Percentiles rank a stretch among this genome's conserved stretches.
phyloP scores from a whole-genome alignment of 2,797 vertebrate species.

The Eutrigla gurnardus region DNA sequence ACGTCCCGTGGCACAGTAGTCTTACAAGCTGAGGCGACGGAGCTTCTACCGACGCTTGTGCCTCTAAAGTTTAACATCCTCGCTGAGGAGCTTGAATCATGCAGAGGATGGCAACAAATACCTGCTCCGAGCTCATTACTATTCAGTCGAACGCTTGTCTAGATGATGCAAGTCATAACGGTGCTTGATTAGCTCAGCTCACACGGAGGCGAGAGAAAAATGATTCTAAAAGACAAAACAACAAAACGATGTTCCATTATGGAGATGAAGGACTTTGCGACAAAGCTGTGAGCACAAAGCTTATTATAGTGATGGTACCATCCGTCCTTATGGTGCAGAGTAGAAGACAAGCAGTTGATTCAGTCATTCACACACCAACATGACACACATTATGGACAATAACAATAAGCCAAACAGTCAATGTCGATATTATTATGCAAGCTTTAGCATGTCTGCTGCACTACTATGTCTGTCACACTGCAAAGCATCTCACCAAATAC shows the following conservation, averaged over 20 bases:
- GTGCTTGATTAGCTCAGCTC: slow-evolving; percentile 18
- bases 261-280: slow-evolving; percentile 18
- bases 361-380: slow-evolving; percentile 23
- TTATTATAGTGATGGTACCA: slow-evolving; percentile 38
- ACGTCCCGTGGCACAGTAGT: slow-evolving; percentile 43
- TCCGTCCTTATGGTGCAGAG: slow-evolving; percentile 39
- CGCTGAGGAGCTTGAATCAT: slow-evolving; percentile 6
- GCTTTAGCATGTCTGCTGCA: slow-evolving; percentile 21
- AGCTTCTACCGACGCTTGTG: slow-evolving; percentile 7
- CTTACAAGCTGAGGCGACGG: slow-evolving; percentile 15
- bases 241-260: not conserved
- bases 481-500: slow-evolving; percentile 25
- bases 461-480: slow-evolving; percentile 20
- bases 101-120: slow-evolving; percentile 26
- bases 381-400: not conserved
- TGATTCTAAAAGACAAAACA: slow-evolving; percentile 6
- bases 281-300: slow-evolving; percentile 17
- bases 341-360: slow-evolving; percentile 27
- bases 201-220: slow-evolving; percentile 15
- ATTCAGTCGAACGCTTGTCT: not conserved
- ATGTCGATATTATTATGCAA: slow-evolving; percentile 12
- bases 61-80: slow-evolving; percentile 24
- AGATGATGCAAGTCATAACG: slow-evolving; percentile 24
- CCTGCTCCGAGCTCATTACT: slow-evolving; percentile 4
- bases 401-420: too few relatives aligned